Evolutionary conservation across 2,797 vertebrate genomes (phyloP), one percentile per base, ranked within the genome.

Genomic region (Erithacus rubecula): DNA sequence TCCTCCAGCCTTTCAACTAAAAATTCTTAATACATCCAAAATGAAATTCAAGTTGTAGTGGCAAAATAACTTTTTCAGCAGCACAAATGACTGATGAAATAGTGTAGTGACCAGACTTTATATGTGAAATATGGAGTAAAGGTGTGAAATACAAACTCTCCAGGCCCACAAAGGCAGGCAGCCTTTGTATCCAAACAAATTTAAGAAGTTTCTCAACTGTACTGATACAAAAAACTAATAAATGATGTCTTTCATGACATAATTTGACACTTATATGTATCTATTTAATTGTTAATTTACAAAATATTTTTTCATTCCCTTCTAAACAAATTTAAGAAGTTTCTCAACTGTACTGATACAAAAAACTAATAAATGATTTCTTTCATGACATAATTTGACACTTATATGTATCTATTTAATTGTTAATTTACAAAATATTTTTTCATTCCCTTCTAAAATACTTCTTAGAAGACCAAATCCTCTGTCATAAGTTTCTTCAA

Each of bases 1-100:
- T 92, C 92, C 63, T 93, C 44, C 41, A 93, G 80, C 67, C 89
- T 88, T 95, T 52, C 46, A 82, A 72, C 36, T 49, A 83, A 39
- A 91, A 83, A 94, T 93, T 79, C 65, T 56, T 79, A 58, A 56
- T 59, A 78, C 19, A 90, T 74, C 27, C 79, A 70, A 86, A 94
- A 70, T 56, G 15, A 37, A 87, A 75, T 87, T 80, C 59, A 71
- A 76, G 9, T 51, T 84, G 13, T 30, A 68, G 10, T 47, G 36
- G 12, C 21, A 80, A 70, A 10, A 63, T 18, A 29, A 8, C 23
- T 24, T 86, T 94, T 74, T 70, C 49, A 74, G 46, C 8, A 52
- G 11, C 34, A 69, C 29, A 90, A 83, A 92, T 83, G 49, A 58
- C 62, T 65, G 59, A 80, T 69, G 51, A 85, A 72, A 19, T 49